phyloP scores from a whole-genome alignment of 2,888 invertebrate species.

The Drosophila diplacantha region DNA sequence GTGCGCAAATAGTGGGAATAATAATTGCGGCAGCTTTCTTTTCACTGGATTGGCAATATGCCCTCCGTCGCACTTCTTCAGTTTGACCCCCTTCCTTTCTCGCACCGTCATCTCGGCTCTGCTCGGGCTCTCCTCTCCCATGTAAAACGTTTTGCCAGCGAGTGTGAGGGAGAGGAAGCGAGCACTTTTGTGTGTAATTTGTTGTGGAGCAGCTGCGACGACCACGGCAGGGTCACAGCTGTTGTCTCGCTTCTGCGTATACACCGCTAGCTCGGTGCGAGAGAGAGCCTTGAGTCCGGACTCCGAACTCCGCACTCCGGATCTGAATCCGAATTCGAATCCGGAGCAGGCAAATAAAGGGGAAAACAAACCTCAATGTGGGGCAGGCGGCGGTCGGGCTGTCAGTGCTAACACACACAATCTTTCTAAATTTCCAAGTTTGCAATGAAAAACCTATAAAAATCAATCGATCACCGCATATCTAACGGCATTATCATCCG shows the following conservation, averaged over 20 bases:
- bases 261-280: conserved; percentile 19
- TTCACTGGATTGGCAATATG: conserved; percentile 28
- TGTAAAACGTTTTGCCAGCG: conserved; percentile 26
- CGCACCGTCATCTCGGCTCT: conserved; percentile 28
- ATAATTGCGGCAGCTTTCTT: conserved; percentile 28
- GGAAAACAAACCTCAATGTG: conserved; percentile 16
- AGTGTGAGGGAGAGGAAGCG: conserved; percentile 24
- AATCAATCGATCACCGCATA: conserved; percentile 7
- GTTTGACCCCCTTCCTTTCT: conserved; percentile 18
- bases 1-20: background rate
- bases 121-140: conserved; percentile 19
- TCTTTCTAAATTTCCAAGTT: conserved; percentile 61
- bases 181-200: conserved; percentile 53
- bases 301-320: conserved; percentile 11
- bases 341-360: conserved; percentile 2
- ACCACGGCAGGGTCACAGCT: conserved; percentile 48
- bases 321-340: conserved; percentile 6
- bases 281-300: conserved; percentile 32
- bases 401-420: conserved; percentile 16
- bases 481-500: conserved; percentile 3
- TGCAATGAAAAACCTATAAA: conserved; percentile 59
- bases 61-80: conserved; percentile 21
- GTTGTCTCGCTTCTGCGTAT: conserved; percentile 63
- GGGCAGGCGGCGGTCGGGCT: conserved; percentile 13
- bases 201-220: conserved; percentile 55